Evolutionary conservation across 2,888 invertebrate genomes (phyloP).

Genomic region (Erannis defoliaria): DNA sequence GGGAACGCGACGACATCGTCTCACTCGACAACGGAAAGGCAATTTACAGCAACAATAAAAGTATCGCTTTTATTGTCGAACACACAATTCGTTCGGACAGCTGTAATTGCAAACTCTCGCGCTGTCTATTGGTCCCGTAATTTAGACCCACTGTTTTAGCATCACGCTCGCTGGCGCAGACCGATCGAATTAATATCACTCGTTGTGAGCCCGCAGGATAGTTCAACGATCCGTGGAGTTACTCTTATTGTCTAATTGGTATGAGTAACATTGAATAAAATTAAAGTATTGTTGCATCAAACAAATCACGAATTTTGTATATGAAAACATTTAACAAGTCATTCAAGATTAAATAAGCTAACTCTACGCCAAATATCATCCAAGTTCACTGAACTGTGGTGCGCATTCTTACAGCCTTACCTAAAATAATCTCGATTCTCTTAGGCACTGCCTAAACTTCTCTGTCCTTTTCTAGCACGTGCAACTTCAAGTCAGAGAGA

Average conservation of each 20-base stretch:
- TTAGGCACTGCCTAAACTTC: too few species aligned
- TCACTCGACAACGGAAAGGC: constrained; percentile 62
- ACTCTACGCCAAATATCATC: too few species aligned
- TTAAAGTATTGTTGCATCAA: too few species aligned
- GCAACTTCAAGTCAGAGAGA: too few species aligned
- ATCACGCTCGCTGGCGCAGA: constrained; percentile 58
- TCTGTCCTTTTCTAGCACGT: too few species aligned
- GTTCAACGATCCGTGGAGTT: constrained; percentile 9
- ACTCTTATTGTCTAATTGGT: neutral
- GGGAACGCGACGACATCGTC: constrained; percentile 68
- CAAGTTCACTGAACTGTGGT: too few species aligned
- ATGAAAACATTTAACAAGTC: too few species aligned
- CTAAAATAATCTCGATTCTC: too few species aligned
- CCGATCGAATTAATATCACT: constrained; percentile 50
- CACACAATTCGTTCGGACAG: constrained; percentile 82
- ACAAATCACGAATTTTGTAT: too few species aligned
- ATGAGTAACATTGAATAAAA: too few species aligned
- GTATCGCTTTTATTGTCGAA: constrained; percentile 82
- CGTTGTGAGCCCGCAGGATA: constrained; percentile 6
- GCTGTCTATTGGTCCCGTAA: constrained; percentile 80
- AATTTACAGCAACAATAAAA: constrained; percentile 82
- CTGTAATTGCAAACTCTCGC: constrained; percentile 80
- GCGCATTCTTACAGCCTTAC: too few species aligned
- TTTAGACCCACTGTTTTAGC: constrained; percentile 77
- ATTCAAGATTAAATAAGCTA: too few species aligned